phyloP scores from a whole-genome alignment of 1,140 invertebrate species.

The Zaprionus ornatus region DNA sequence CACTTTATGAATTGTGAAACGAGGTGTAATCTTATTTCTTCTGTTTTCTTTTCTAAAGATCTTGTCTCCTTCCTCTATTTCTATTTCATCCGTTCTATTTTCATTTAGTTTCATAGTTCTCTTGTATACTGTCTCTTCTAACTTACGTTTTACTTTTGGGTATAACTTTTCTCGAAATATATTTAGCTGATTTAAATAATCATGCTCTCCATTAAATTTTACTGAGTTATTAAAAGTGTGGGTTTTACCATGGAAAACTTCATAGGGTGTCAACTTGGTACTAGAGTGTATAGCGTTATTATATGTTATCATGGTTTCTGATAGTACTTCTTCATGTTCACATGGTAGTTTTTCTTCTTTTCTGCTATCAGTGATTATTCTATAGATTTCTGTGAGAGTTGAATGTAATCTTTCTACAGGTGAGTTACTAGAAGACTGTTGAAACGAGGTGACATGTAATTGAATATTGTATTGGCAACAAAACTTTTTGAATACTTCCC shows the following conservation, averaged over 20 bases:
- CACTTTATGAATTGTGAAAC: conserved; percentile 2
- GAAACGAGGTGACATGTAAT: conserved; percentile 2
- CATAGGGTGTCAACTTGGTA: conserved; percentile 17
- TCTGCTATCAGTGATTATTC: background rate
- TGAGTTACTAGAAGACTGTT: conserved; percentile 10
- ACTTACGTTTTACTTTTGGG: background rate
- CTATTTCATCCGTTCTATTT: background rate
- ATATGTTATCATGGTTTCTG: conserved; percentile 4
- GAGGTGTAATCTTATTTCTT: conserved; percentile 8
- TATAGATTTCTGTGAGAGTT: conserved; percentile 23
- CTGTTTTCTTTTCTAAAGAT: conserved; percentile 6
- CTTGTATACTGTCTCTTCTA: background rate
- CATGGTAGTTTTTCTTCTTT: background rate
- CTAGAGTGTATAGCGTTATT: conserved; percentile 20
- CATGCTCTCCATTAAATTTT: background rate
- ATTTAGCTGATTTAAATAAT: conserved; percentile 8
- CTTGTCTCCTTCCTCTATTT: background rate
- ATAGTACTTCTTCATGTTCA: conserved; percentile 23
- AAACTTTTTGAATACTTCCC: conserved; percentile 19
- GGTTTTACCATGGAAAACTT: conserved; percentile 14
- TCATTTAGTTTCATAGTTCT: background rate
- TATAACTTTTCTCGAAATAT: background rate
- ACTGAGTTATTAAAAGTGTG: background rate
- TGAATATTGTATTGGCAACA: conserved; percentile 18
- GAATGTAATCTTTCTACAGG: background rate